Evolutionary conservation across 2,113 vertebrate species (phyloP), one percentile per base, ranked within the genome.

Genomic region (Stegastes partitus): DNA sequence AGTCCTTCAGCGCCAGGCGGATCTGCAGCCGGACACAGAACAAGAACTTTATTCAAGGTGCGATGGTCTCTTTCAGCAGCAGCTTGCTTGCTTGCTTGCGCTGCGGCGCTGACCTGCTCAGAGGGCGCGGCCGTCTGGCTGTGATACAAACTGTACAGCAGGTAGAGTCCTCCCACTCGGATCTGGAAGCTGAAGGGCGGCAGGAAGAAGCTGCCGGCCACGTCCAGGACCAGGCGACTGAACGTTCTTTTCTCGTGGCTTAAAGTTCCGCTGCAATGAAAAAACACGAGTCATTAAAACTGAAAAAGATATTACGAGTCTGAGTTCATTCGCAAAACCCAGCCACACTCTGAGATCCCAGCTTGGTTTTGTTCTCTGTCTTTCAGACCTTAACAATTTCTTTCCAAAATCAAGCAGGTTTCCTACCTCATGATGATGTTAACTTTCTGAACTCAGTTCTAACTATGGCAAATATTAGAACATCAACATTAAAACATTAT

Each of bases 101-200:
- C 4, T 1, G 28, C 2, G 0, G 18, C 44, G 2, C 78, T 8
- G 92, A 99, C 98, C 96, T 96, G 96, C 75, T 96, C 95, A 28
- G 93, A 93, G 14, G 97, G 97, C 22, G 92, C 85, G 45, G 93
- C 93, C 1, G 94, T 91, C 63, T 99, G 98, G 2, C 89, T 87
- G 51, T 76, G 92, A 18, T 96, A 98, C 55, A 99, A 85, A 2
- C 96, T 95, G 47, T 97, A 96, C 1, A 99, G 89, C 56, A 99
- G 93, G 81, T 98, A 99, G 47, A 99, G 93, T 1, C 95, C 97
- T 23, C 97, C 98, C 7, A 97, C 97, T 79, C 97, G 87, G 70
- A 99, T 98, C 92, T 99, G 97, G 91, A 99, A 99, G 39, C 95
- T 94, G 15, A 96, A 96, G 0, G 98, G 97, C 0, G 98, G 97